Evolutionary conservation across 2,113 vertebrate species (phyloP), one percentile per base, ranked within the genome.

Genomic region (Donacobius atricapilla): DNA sequence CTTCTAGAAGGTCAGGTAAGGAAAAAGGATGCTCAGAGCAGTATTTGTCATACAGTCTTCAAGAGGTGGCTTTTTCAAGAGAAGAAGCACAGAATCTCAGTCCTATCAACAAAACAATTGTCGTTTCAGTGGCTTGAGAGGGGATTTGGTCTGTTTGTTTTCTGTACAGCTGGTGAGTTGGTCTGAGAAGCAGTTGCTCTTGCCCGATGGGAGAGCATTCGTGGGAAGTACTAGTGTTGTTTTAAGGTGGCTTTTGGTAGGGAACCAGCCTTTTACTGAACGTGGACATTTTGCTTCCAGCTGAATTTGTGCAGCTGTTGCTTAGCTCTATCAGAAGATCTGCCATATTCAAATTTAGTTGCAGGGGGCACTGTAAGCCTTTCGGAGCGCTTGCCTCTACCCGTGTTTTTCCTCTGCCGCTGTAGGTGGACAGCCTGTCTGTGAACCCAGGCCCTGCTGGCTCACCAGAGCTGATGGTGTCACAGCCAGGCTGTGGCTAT

Each of bases 401-500:
- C 7, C 0, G 0, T 91, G 39, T 37, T 80, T 60, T 65, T 13
- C n/a, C 24, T 82, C 17, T 90, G 58, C 57, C 28, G 1, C 31
- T 91, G n/a, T 84, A 99, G 99, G 99, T 99, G 90, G 99, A 99
- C 96, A 99, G 99, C 93, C 97, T 99, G 24, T 99, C 99, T 0
- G 99, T 99, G 94, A 99, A 99, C 65, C 98, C 98, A 3, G 99
- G 98, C 35, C 97, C 98, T 8, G 98, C 98, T 66, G 99, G 99
- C 64, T 93, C 98, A 37, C 99, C 99, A 0, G 98, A 99, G 95
- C 95, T 99, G 77, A 99, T 99, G 98, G 99, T 99, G 40, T 99
- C 99, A 4, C 99, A 99, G 98, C 99, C 99, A 1, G 99, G 99
- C 82, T 99, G 99, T 31, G 99, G 99, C 47, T 99, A 99, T 9